Base-by-base conservation (phyloP, 2,113 vertebrate species). In the Fukomys damarensis region DNA sequence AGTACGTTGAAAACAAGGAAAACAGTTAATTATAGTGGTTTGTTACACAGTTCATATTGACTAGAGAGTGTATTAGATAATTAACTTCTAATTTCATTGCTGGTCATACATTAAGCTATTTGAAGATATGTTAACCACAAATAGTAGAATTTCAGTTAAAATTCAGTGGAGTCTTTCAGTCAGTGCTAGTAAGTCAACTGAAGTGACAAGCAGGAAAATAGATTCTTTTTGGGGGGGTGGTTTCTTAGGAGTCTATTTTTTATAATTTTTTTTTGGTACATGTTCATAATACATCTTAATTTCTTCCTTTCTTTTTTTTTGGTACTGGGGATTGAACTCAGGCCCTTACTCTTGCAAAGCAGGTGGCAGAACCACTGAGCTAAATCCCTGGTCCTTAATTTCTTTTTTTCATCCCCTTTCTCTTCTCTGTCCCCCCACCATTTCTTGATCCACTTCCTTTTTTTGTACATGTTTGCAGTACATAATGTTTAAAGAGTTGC, bases 61-160 rank as follows among this genome's bases (percentile, higher is more conserved):
- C 3, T 86, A 38, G 41, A 38, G 41, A 85, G 65, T 91, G 82
- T 92, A 24, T 87, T 32, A 79, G 20, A 30, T 84, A 91, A 59
- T 49, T 56, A 81, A 2, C 22, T 16, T 98, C 86, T 77, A 32
- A 13, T 96, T 94, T 93, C 28, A 76, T 94, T 97, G 88, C 65
- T 79, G 12, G 28, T 89, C 84, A 86, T 87, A 79, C 9, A 49
- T 16, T 82, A 86, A 88, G 88, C 94, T 96, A 16, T 77, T 63
- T 77, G 30, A 82, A 95, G 35, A 85, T 59, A 77, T 89, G 46
- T 59, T 86, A 77, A 92, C 54, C 22, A 84, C 35, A 83, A 49
- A 4, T 93, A 85, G 89, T 94, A 70, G 54, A 86, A 92, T 97
- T 92, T 94, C 56, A 90, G 63, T 92, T 84, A 79, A 80, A 94